A percentile compares a stretch with the other conserved stretches of the same genome.
phyloP scores from a whole-genome alignment of 2,113 vertebrate species.

The Megalops atlanticus region DNA sequence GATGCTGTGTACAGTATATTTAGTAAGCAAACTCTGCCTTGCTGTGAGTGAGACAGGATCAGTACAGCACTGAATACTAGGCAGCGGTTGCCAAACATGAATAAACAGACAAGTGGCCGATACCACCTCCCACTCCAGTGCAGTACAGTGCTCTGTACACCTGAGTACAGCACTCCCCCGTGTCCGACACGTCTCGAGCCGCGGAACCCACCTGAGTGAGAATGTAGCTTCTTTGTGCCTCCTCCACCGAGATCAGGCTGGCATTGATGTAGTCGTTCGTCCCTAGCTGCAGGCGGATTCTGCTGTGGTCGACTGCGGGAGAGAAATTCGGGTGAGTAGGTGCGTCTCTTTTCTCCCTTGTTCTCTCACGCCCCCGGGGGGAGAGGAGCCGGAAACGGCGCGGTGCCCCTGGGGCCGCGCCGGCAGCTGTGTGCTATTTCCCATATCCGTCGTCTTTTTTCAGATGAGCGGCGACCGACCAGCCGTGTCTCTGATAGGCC shows the following conservation, averaged over 20 bases:
- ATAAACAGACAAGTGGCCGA: neutral
- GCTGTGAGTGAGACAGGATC: neutral
- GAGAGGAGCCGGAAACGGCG: conserved; percentile 26
- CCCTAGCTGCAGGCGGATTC: conserved; percentile 88
- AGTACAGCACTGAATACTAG: neutral
- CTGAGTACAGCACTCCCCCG: neutral
- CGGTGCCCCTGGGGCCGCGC: neutral
- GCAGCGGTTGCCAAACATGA: neutral
- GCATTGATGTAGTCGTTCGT: conserved; percentile 96
- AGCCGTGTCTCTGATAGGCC: conserved; percentile 22
- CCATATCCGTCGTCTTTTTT: too few relatives aligned
- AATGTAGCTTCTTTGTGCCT: conserved; percentile 94
- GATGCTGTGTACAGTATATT: neutral
- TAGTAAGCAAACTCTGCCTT: neutral
- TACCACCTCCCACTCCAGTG: neutral
- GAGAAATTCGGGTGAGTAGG: conserved; percentile 16
- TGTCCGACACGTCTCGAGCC: neutral
- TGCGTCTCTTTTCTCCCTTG: too few relatives aligned
- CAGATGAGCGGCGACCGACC: too few relatives aligned
- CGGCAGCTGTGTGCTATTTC: conserved; percentile 22
- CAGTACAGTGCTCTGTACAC: neutral
- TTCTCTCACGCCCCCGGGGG: conserved; percentile 40
- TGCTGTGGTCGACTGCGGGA: conserved; percentile 93
- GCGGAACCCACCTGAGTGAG: conserved; percentile 88
- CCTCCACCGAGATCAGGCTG: conserved; percentile 91